Conservation (phyloP, 2,888 invertebrate genomes). For the Rutpela maculata region DNA sequence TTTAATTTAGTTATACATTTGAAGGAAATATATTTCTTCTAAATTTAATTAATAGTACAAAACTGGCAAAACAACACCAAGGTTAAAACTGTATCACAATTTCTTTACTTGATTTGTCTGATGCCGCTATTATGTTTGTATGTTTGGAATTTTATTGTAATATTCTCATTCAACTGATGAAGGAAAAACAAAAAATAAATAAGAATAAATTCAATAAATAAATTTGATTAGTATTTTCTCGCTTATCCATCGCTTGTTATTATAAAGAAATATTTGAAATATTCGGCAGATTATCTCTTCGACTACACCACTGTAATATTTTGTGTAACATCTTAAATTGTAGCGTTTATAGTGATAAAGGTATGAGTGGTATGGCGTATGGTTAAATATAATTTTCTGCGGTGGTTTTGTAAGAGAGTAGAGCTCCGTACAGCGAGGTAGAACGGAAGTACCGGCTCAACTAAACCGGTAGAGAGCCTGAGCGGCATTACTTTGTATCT, state of each 20-base stretch:
- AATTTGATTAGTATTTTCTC: background rate
- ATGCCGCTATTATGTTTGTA: background rate
- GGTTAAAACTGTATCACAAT: background rate
- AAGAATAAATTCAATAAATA: too few relatives aligned
- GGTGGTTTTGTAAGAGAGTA: conserved; percentile 21
- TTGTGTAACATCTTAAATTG: conserved; percentile 12
- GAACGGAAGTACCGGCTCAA: conserved; percentile 58
- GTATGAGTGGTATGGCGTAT: conserved; percentile 11
- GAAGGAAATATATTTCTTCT: background rate
- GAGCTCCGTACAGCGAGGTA: conserved; percentile 44
- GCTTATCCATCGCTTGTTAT: background rate
- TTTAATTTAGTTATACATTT: background rate
- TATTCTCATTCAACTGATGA: too few relatives aligned
- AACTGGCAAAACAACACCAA: background rate
- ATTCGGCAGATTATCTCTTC: background rate
- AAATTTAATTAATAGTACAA: background rate
- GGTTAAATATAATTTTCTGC: conserved; percentile 33
- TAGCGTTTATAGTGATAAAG: background rate
- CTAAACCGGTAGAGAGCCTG: conserved; percentile 54
- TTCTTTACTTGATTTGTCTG: background rate
- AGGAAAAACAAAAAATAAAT: too few relatives aligned
- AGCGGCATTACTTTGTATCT: conserved; percentile 66
- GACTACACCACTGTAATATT: conserved; percentile 7
- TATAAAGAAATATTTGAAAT: too few relatives aligned
- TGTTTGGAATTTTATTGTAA: background rate